phyloP scores from a whole-genome alignment of 2,888 invertebrate genomes.

The Thalpophila matura region DNA sequence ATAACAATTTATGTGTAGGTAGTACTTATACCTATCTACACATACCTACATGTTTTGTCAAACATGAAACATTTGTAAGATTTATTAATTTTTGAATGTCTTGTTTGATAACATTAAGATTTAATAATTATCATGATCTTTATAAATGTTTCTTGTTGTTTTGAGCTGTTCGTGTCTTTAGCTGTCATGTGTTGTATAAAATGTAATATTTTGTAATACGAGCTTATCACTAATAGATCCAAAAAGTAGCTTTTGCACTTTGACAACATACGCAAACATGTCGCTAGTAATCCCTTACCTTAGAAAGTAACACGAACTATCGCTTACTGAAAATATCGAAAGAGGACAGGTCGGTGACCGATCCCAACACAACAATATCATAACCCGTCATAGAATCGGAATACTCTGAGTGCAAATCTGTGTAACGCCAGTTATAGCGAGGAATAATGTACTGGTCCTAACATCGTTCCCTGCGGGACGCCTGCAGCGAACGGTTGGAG shows the following conservation, averaged over 20 bases:
- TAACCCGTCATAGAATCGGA: slow-evolving; percentile 53
- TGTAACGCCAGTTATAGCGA: slow-evolving; percentile 47
- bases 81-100: too few relatives aligned
- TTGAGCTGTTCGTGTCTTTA: too few relatives aligned
- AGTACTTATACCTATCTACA: too few relatives aligned
- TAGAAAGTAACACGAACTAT: slow-evolving; percentile 32
- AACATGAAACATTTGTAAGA: too few relatives aligned
- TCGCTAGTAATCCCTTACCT: slow-evolving; percentile 1
- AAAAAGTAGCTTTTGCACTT: slow-evolving; percentile 5
- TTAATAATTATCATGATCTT: too few relatives aligned
- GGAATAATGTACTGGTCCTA: slow-evolving; percentile 49
- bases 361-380: slow-evolving; percentile 52
- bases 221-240: background rate
- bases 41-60: too few relatives aligned
- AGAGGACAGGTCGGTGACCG: slow-evolving; percentile 45
- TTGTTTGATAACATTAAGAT: too few relatives aligned
- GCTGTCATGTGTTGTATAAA: too few relatives aligned
- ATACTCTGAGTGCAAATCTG: slow-evolving; percentile 63
- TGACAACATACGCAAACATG: background rate
- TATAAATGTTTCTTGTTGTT: too few relatives aligned
- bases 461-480: slow-evolving; percentile 51
- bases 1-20: background rate
- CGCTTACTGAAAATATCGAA: slow-evolving; percentile 42
- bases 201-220: too few relatives aligned
- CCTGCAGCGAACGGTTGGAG: slow-evolving; percentile 32